Percentiles rank a stretch among this genome's conserved stretches.
phyloP scores from a whole-genome alignment of 2,113 vertebrate genomes.

The Macquaria australasica region DNA sequence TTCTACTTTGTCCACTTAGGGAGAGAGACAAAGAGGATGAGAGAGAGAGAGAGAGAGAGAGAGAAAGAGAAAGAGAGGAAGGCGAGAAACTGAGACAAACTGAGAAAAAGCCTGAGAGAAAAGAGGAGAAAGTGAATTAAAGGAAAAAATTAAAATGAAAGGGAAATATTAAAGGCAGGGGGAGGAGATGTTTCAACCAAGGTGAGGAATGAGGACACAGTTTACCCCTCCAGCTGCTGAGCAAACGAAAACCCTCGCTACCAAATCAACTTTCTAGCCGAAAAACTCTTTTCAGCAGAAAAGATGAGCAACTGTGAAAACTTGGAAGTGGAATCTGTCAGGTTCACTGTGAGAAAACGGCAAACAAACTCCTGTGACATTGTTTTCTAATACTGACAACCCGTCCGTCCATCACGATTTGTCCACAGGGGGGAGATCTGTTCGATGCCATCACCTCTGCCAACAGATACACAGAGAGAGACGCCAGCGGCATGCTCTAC shows the following conservation, averaged over 20 bases:
- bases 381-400: conserved; percentile 8
- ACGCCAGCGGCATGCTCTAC: conserved; percentile 98
- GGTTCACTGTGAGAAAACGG: conserved; percentile 7
- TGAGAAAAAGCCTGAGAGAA: conserved; percentile 20
- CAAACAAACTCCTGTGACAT: conserved; percentile 1
- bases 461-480: conserved; percentile 97
- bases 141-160: conserved; percentile 13
- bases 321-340: conserved; percentile 15
- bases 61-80: background rate
- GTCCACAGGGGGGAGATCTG: conserved; percentile 94
- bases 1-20: conserved; percentile 67
- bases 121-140: background rate
- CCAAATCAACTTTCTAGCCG: background rate
- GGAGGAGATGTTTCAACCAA: conserved; percentile 25
- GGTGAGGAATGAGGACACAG: conserved; percentile 24
- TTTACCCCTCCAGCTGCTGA: conserved; percentile 40
- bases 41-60: background rate
- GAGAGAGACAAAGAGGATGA: conserved; percentile 3
- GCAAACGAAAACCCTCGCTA: conserved; percentile 11
- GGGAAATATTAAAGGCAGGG: conserved; percentile 23
- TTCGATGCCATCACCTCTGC: conserved; percentile 99
- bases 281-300: conserved; percentile 34
- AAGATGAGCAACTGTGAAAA: conserved; percentile 34
- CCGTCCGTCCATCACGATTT: background rate
- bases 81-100: conserved; percentile 5